phyloP scores from a whole-genome alignment of 2,113 vertebrate species.

The Pseudorasbora parva region DNA sequence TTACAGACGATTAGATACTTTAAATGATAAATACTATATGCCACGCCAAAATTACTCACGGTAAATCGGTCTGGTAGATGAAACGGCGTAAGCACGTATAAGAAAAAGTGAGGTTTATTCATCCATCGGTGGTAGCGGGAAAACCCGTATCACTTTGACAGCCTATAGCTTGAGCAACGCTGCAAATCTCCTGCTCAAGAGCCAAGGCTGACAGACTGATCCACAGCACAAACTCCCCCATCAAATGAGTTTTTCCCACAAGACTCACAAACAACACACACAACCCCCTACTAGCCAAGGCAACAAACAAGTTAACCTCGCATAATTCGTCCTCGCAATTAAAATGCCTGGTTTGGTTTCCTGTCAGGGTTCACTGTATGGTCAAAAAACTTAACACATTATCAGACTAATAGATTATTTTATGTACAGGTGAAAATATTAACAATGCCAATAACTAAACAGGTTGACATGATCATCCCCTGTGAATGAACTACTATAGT shows the following conservation, averaged over 20 bases:
- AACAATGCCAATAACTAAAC: not conserved
- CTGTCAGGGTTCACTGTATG: not conserved
- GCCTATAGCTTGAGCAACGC: conserved; percentile 7
- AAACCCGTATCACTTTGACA: conserved; percentile 34
- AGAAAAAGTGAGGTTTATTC: conserved; percentile 16
- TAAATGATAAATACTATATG: conserved; percentile 29
- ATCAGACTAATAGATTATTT: conserved; percentile 4
- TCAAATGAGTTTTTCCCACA: not conserved
- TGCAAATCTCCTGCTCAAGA: conserved; percentile 39
- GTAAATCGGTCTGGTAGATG: conserved; percentile 42
- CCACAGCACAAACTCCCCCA: not conserved
- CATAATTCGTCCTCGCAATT: too few relatives aligned
- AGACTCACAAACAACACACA: conserved; percentile 33
- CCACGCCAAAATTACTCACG: not conserved
- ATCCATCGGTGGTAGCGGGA: not conserved
- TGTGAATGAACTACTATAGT: not conserved
- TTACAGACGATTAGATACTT: not conserved
- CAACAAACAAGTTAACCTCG: not conserved
- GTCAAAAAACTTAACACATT: conserved; percentile 10
- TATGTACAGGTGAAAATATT: not conserved
- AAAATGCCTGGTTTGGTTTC: not conserved
- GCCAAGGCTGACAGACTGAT: conserved; percentile 37
- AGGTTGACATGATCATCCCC: not conserved
- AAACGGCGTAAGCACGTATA: conserved; percentile 22
- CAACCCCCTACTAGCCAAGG: conserved; percentile 23